These are phyloP conservation scores for Paramormyrops hopkinsi DNA, from an alignment of 2,797 vertebrate species.

Conservation along the genomic window DNA sequence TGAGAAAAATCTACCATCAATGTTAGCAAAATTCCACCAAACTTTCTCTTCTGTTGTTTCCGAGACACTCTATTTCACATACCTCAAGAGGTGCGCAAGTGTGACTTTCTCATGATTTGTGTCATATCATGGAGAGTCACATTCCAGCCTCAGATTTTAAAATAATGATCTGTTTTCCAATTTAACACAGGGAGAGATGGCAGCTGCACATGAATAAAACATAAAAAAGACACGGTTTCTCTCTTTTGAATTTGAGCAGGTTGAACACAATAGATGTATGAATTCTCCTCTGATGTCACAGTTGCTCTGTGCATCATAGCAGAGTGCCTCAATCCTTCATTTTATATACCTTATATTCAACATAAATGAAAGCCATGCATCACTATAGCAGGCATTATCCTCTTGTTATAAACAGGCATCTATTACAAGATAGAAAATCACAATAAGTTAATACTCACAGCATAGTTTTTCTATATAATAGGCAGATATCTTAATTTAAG, in stretches of 20 bases:
- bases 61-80: neutral
- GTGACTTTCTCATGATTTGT: conserved; percentile 20
- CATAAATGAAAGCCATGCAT: conserved; percentile 12
- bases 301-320: conserved; percentile 6
- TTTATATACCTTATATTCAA: conserved; percentile 14
- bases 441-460: neutral
- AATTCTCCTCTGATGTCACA: conserved; percentile 19
- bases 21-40: conserved; percentile 17
- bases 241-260: conserved; percentile 11
- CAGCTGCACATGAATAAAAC: conserved; percentile 19
- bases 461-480: neutral
- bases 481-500: neutral
- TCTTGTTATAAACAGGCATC: neutral
- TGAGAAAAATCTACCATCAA: neutral
- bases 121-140: conserved; percentile 16
- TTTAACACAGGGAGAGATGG: conserved; percentile 13
- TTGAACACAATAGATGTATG: conserved; percentile 9
- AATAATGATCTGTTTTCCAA: conserved; percentile 25
- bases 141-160: conserved; percentile 14
- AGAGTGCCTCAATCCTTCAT: conserved; percentile 7
- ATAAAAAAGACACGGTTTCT: conserved; percentile 13
- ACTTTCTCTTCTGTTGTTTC: conserved; percentile 1
- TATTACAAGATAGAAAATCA: neutral
- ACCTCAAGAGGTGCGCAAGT: neutral
- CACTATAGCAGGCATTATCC: neutral